Percentiles rank a stretch among this genome's conserved stretches.
These are phyloP conservation scores for Dinocampus coccinellae DNA, from an alignment of 2,888 invertebrate species.

Conservation along the genomic window DNA sequence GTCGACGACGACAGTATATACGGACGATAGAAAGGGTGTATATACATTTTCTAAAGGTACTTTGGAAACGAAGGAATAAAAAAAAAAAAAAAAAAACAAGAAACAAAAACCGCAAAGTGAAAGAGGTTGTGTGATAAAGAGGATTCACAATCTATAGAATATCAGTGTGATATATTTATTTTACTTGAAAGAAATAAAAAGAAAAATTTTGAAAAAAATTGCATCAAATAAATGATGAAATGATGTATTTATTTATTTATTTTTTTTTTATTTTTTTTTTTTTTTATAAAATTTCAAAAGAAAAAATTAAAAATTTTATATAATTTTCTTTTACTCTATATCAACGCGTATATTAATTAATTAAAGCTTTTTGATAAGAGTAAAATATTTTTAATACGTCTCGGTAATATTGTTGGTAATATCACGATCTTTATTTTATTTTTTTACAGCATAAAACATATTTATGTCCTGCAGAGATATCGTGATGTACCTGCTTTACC, in stretches of 20 bases:
- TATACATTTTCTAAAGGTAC: not conserved
- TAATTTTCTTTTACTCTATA: too few species aligned
- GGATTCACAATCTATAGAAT: not conserved
- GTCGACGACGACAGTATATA: not conserved
- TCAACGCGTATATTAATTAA: too few species aligned
- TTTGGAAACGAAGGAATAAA: too few species aligned
- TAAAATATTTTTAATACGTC: too few species aligned
- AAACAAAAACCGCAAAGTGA: not conserved
- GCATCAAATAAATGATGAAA: not conserved
- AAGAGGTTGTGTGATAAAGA: not conserved
- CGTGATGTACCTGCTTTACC: not conserved
- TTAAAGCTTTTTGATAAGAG: too few species aligned
- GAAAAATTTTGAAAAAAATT: not conserved
- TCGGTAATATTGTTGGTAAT: not conserved
- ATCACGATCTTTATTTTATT: not conserved
- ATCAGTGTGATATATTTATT: not conserved
- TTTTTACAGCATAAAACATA: not conserved
- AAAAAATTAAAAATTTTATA: too few species aligned
- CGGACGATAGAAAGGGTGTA: not conserved
- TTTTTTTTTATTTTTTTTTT: too few species aligned
- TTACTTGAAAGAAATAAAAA: not conserved
- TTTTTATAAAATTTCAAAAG: too few species aligned
- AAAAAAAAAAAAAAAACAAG: too few species aligned
- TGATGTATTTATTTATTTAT: too few species aligned
- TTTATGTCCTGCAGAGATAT: too few species aligned